These are phyloP conservation scores for Atopsyche davidsoni DNA, from an alignment of 1,140 invertebrate genomes.

Conservation along the genomic window DNA sequence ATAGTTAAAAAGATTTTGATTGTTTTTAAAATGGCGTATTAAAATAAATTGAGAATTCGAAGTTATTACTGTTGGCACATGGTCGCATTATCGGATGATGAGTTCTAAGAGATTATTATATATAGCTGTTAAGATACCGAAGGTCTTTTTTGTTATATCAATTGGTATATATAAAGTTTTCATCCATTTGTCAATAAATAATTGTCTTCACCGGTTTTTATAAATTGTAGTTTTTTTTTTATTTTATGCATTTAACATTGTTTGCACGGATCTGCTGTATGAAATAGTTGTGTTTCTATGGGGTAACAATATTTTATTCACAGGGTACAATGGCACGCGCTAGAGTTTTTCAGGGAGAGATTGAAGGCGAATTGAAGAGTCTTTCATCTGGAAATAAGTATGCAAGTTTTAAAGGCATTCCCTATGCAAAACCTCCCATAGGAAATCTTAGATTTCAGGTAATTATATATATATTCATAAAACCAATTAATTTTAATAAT, in stretches of 20 bases:
- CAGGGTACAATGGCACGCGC: constrained; percentile 16
- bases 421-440: constrained; percentile 23
- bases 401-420: constrained; percentile 27
- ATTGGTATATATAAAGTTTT: no score
- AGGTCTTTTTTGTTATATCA: no score
- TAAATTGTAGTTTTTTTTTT: not conserved
- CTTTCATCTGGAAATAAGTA: constrained; percentile 15
- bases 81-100: no score
- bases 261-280: not conserved
- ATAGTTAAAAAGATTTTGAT: no score
- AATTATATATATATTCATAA: no score
- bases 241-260: not conserved
- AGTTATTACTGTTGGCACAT: no score
- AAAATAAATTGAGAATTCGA: no score
- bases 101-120: no score
- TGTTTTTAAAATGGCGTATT: no score
- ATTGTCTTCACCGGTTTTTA: not conserved
- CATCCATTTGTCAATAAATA: not conserved
- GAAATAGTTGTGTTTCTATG: not conserved
- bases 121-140: no score
- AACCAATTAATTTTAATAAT: no score
- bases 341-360: constrained; percentile 15
- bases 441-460: constrained; percentile 25
- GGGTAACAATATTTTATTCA: constrained; percentile 5
- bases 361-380: constrained; percentile 14